Evolutionary conservation across 2,797 vertebrate genomes (phyloP).

Genomic region (Enteromius thamalakanensis): DNA sequence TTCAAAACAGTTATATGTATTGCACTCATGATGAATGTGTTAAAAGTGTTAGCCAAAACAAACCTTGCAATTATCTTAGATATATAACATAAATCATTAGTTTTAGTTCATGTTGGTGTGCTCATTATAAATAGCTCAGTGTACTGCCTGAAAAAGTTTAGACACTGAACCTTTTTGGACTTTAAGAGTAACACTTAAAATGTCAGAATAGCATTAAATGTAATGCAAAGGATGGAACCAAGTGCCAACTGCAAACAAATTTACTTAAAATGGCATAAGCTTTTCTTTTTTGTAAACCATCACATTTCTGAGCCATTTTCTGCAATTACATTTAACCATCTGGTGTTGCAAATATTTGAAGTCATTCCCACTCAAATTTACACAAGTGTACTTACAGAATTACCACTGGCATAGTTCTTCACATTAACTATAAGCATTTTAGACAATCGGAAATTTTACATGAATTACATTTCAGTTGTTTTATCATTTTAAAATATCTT

Average conservation of each 20-base stretch:
- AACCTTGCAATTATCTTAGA: not conserved
- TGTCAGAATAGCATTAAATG: not conserved
- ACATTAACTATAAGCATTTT: not conserved
- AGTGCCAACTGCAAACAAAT: not conserved
- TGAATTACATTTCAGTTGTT: not conserved
- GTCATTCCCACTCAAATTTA: not conserved
- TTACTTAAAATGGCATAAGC: not conserved
- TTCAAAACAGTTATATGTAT: not conserved
- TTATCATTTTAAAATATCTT: not conserved
- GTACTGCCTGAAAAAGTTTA: not conserved
- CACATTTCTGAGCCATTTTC: not conserved
- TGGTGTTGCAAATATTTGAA: not conserved
- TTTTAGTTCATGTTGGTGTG: not conserved
- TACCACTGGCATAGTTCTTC: not conserved
- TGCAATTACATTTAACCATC: not conserved
- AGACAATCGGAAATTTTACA: not conserved
- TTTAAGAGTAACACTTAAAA: not conserved
- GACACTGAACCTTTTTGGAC: not conserved
- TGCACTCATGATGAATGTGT: not conserved
- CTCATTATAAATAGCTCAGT: not conserved
- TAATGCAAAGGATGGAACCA: not conserved
- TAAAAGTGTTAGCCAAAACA: slow-evolving; percentile 1
- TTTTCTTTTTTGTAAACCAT: not conserved
- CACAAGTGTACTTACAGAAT: not conserved
- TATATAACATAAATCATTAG: slow-evolving; percentile 8